Conservation (phyloP, 2,888 invertebrate species). For the Limulus polyphemus region DNA sequence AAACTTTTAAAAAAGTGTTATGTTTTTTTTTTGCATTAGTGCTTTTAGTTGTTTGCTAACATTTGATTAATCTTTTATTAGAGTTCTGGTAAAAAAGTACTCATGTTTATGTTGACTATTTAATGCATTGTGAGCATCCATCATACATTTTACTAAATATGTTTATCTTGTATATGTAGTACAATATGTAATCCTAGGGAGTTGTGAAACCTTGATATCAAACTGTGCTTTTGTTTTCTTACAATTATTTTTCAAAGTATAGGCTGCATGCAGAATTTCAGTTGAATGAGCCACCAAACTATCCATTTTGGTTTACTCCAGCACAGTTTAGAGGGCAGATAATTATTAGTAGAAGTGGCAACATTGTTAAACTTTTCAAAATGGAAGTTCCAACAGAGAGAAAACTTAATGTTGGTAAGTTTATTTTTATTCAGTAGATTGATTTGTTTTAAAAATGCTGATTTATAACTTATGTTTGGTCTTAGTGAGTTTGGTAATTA, state of each 20-base stretch:
- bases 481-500: no score
- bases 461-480: background rate
- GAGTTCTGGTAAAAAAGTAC: no score
- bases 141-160: no score
- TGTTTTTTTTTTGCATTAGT: no score
- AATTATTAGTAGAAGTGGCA: conserved; percentile 17
- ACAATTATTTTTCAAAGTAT: conserved; percentile 1
- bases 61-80: no score
- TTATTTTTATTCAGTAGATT: background rate
- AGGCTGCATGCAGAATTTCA: conserved; percentile 23
- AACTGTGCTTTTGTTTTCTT: background rate
- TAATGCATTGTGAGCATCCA: no score
- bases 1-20: no score
- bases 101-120: no score
- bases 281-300: conserved; percentile 17
- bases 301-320: conserved; percentile 24
- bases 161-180: no score
- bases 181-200: no score
- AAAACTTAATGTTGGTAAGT: conserved; percentile 18
- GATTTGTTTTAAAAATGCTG: background rate
- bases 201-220: background rate
- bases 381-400: conserved; percentile 14
- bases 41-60: no score
- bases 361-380: conserved; percentile 14
- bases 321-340: conserved; percentile 19